Conservation (phyloP, 1,140 invertebrate species). For the Ostrea denselamellosa region DNA sequence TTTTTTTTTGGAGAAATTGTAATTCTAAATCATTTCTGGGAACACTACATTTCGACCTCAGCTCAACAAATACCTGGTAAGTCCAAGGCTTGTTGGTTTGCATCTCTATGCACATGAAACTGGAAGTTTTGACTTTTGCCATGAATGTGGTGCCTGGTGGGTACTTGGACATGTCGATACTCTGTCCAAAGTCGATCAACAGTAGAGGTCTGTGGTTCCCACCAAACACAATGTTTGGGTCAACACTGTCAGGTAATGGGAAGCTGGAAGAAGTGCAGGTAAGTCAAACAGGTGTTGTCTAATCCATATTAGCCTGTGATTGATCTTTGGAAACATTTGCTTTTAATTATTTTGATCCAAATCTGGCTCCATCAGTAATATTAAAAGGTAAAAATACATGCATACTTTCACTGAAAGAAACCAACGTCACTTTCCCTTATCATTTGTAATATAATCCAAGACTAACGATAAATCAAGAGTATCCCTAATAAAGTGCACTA, state of each 20-base stretch:
- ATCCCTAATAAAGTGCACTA: too few relatives aligned
- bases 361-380: too few relatives aligned
- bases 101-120: conserved; percentile 93
- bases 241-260: conserved; percentile 49
- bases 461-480: too few relatives aligned
- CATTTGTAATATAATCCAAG: too few relatives aligned
- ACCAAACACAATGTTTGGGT: conserved; percentile 66
- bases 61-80: conserved; percentile 84
- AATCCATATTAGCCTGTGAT: too few relatives aligned
- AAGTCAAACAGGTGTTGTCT: not conserved
- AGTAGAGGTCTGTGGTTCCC: conserved; percentile 80
- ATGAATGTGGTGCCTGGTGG: conserved; percentile 89
- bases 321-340: too few relatives aligned
- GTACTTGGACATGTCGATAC: conserved; percentile 93
- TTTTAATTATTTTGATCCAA: too few relatives aligned
- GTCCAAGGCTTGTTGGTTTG: conserved; percentile 92
- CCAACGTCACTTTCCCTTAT: too few relatives aligned
- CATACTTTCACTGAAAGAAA: too few relatives aligned
- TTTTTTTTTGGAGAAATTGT: too few relatives aligned
- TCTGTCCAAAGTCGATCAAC: conserved; percentile 92
- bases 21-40: too few relatives aligned
- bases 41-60: not conserved
- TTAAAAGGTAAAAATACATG: too few relatives aligned
- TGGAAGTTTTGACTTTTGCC: conserved; percentile 85
- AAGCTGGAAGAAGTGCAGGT: conserved; percentile 51